Conservation (phyloP, 1,140 invertebrate genomes). For the Galleria mellonella region DNA sequence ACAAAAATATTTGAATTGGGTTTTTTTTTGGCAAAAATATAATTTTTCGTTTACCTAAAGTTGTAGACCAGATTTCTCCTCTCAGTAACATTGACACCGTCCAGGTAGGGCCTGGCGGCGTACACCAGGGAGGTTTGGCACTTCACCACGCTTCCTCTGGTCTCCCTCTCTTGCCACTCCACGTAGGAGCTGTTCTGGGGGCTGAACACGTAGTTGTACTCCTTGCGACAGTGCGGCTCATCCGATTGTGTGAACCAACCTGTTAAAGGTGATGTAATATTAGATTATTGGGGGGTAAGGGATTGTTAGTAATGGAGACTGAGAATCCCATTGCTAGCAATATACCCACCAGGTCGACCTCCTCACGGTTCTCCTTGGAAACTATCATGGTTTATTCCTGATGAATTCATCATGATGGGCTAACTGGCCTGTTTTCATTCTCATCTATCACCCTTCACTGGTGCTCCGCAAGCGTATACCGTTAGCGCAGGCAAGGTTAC, state of each 20-base stretch:
- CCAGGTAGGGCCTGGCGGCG: constrained; percentile 84
- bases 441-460: too few relatives aligned
- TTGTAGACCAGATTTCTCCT: constrained; percentile 92
- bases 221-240: constrained; percentile 82
- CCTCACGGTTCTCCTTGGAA: too few relatives aligned
- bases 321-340: not conserved
- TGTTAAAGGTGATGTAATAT: constrained; percentile 19
- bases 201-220: constrained; percentile 86
- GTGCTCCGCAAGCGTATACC: too few relatives aligned
- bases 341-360: too few relatives aligned
- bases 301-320: not conserved
- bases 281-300: not conserved
- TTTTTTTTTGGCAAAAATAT: too few relatives aligned
- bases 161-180: constrained; percentile 86
- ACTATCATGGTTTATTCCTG: too few relatives aligned
- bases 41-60: constrained; percentile 72
- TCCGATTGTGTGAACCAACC: constrained; percentile 89
- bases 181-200: constrained; percentile 82
- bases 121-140: constrained; percentile 84
- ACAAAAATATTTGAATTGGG: too few relatives aligned
- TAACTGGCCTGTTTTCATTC: too few relatives aligned
- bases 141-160: constrained; percentile 76
- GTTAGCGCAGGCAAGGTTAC: too few relatives aligned
- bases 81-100: constrained; percentile 89
- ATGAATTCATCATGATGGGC: too few relatives aligned